A percentile compares a stretch with the other conserved stretches of the same genome.
These are phyloP conservation scores for Mactra quadrangularis DNA, from an alignment of 1,140 invertebrate species.

Conservation along the genomic window DNA sequence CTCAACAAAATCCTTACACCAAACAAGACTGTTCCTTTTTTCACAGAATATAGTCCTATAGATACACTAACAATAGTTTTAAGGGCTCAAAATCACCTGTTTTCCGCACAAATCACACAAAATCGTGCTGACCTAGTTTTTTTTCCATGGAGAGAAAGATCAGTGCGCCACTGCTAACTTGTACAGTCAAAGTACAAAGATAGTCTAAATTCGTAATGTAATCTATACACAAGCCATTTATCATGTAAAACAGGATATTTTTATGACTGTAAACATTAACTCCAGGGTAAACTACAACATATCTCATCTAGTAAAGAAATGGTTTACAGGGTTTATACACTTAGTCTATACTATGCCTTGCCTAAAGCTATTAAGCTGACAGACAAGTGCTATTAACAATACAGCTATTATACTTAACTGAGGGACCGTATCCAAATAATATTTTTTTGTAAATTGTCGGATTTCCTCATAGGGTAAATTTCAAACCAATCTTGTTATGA, in stretches of 20 bases:
- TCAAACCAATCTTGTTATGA: no score
- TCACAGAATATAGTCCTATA: no score
- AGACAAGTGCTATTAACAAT: slow-evolving; percentile 36
- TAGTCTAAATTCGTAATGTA: slow-evolving; percentile 11
- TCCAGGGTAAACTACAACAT: background rate
- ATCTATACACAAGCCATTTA: slow-evolving; percentile 37
- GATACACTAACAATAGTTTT: no score
- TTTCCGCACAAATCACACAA: no score
- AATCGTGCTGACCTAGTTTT: slow-evolving; percentile 6
- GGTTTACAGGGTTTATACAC: slow-evolving; percentile 21
- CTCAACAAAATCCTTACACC: no score
- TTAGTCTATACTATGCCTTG: slow-evolving; percentile 5
- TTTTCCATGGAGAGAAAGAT: slow-evolving; percentile 7
- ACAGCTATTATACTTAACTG: slow-evolving; percentile 38
- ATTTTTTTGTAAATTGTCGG: background rate
- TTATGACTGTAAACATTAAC: slow-evolving; percentile 19
- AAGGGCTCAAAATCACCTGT: no score
- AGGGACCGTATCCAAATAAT: slow-evolving; percentile 26
- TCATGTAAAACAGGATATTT: slow-evolving; percentile 45
- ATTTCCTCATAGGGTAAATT: no score
- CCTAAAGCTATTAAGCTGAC: slow-evolving; percentile 31
- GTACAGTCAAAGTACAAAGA: slow-evolving; percentile 20
- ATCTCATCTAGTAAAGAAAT: background rate
- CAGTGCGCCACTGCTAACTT: slow-evolving; percentile 11
- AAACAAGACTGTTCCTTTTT: no score